Conservation (phyloP, 1,140 invertebrate species). For the Macrotrachela quadricornifera region DNA sequence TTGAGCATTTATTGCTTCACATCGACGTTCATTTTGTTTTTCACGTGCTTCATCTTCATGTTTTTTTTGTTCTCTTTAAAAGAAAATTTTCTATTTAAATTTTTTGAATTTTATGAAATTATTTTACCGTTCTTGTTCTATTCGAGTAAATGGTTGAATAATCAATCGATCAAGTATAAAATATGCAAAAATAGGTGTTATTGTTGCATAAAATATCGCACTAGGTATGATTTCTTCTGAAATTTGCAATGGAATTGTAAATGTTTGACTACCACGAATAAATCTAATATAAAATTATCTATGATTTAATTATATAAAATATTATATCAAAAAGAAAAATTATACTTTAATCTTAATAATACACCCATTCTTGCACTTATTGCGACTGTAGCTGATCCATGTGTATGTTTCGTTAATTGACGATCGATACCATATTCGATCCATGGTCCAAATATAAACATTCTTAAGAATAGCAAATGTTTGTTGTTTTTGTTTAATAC, state of each 20-base stretch:
- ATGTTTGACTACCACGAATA: slow-evolving; percentile 60
- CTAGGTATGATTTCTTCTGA: slow-evolving; percentile 68
- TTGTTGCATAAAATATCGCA: slow-evolving; percentile 73
- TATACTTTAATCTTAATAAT: too few relatives aligned
- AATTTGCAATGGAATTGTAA: slow-evolving; percentile 65
- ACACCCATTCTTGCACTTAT: too few relatives aligned
- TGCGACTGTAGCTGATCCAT: too few relatives aligned
- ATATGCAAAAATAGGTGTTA: slow-evolving; percentile 50
- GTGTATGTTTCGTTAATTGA: neutral
- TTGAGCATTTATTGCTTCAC: slow-evolving; percentile 55
- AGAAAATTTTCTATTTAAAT: neutral
- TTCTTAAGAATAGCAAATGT: too few relatives aligned
- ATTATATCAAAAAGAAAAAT: too few relatives aligned
- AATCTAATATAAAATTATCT: slow-evolving; percentile 40
- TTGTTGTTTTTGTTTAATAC: too few relatives aligned
- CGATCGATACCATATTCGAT: neutral
- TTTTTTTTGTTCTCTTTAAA: slow-evolving; percentile 25
- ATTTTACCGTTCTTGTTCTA: slow-evolving; percentile 46
- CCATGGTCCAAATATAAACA: too few relatives aligned
- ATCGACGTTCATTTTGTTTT: slow-evolving; percentile 52
- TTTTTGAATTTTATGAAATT: neutral
- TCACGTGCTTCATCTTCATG: slow-evolving; percentile 24
- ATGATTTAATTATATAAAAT: too few relatives aligned
- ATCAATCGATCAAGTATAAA: slow-evolving; percentile 49
- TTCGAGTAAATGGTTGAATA: slow-evolving; percentile 58